Conservation (phyloP, 1,140 invertebrate genomes). For the Antheraea pernyi region DNA sequence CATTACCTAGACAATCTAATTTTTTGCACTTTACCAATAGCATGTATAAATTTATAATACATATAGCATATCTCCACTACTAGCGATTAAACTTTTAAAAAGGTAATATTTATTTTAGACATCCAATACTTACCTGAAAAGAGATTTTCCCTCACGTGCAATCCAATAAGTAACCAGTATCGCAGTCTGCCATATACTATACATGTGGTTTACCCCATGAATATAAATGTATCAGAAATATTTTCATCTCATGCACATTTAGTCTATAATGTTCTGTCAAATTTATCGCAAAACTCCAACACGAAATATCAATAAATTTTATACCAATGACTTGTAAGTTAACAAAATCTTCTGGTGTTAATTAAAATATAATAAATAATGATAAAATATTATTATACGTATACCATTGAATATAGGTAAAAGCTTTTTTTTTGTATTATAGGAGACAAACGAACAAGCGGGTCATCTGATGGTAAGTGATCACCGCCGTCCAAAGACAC, state of each 20-base stretch:
- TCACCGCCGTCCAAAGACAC: no score
- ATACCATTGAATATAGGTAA: no score
- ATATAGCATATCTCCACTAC: no score
- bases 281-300: background rate
- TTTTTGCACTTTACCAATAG: no score
- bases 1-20: no score
- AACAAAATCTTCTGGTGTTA: conserved; percentile 17
- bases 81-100: no score
- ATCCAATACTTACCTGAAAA: background rate
- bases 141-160: background rate
- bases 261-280: background rate
- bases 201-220: background rate
- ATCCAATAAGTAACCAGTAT: background rate
- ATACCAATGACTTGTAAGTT: background rate
- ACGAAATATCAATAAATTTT: background rate
- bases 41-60: no score
- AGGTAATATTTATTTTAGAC: no score
- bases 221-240: background rate
- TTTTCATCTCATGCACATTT: background rate
- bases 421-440: no score
- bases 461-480: no score
- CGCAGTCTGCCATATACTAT: background rate
- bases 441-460: no score
- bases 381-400: no score
- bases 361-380: conserved; percentile 22